Percentiles rank a stretch among this genome's conserved stretches.
Conservation (phyloP, 2,888 invertebrate species). For the Phyto melanocephala region DNA sequence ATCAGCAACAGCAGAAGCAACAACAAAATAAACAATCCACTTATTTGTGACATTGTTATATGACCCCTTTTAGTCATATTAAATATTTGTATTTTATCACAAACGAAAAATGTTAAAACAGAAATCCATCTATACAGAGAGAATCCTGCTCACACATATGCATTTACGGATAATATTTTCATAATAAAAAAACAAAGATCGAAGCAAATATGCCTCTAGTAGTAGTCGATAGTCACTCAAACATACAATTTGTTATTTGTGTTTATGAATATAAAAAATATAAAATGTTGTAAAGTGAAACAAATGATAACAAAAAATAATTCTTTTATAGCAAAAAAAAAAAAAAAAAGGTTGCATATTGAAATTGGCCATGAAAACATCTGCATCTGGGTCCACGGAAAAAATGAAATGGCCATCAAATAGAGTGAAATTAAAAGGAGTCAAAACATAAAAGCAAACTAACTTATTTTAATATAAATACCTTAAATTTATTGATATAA, state of each 20-base stretch:
- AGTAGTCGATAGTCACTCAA: not conserved
- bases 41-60: conserved; percentile 55
- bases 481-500: too few relatives aligned
- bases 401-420: conserved; percentile 48
- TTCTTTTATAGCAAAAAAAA: conserved; percentile 2
- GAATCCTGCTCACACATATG: not conserved
- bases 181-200: not conserved
- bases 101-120: conserved; percentile 45
- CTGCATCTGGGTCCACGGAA: conserved; percentile 54
- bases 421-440: conserved; percentile 6
- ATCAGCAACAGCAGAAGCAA: not conserved
- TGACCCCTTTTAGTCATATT: conserved; percentile 64
- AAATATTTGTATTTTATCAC: conserved; percentile 63
- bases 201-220: not conserved
- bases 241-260: not conserved
- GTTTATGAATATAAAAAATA: conserved; percentile 13
- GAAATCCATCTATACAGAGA: conserved; percentile 13
- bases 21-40: conserved; percentile 52
- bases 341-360: conserved; percentile 60
- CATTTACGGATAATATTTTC: not conserved
- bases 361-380: conserved; percentile 64
- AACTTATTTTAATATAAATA: too few relatives aligned
- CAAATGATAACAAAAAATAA: conserved; percentile 35
- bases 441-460: not conserved
- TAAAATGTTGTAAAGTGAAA: conserved; percentile 30